Evolutionary conservation across 2,113 vertebrate genomes (phyloP).

Genomic region (Rhinolophus sinicus): DNA sequence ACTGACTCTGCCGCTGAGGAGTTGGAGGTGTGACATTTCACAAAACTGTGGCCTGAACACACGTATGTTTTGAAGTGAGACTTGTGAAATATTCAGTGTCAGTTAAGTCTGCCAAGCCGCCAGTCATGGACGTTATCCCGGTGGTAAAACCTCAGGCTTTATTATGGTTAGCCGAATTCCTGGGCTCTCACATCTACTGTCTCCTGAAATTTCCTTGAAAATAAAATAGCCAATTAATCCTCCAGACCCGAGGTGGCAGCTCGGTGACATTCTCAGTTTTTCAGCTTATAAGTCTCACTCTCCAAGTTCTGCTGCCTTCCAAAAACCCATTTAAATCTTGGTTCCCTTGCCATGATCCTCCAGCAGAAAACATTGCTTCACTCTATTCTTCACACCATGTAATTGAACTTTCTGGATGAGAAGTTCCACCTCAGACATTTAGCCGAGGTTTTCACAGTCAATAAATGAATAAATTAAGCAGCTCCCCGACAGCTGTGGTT

Average conservation of each 20-base stretch:
- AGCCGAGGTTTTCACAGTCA: constrained; percentile 59
- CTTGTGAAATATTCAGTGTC: constrained; percentile 64
- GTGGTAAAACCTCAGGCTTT: neutral
- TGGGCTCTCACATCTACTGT: neutral
- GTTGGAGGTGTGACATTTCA: constrained; percentile 31
- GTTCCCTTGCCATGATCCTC: neutral
- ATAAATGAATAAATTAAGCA: constrained; percentile 67
- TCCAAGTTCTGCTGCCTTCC: neutral
- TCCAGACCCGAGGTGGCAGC: neutral
- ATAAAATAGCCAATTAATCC: neutral
- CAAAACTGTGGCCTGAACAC: neutral
- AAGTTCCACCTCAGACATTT: constrained; percentile 64
- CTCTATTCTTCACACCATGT: constrained; percentile 43
- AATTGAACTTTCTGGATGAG: constrained; percentile 70
- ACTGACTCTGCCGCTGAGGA: neutral
- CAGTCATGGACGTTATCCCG: neutral
- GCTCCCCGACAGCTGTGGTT: constrained; percentile 41
- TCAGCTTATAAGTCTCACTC: neutral
- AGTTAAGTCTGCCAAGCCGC: neutral
- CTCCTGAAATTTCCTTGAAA: neutral
- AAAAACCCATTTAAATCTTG: neutral
- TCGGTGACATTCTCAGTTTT: neutral
- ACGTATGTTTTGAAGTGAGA: constrained; percentile 12
- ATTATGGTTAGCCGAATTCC: neutral
- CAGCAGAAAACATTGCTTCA: neutral